Conservation (phyloP, 92 coral and sea anemone species). For the Siderastrea siderea region DNA sequence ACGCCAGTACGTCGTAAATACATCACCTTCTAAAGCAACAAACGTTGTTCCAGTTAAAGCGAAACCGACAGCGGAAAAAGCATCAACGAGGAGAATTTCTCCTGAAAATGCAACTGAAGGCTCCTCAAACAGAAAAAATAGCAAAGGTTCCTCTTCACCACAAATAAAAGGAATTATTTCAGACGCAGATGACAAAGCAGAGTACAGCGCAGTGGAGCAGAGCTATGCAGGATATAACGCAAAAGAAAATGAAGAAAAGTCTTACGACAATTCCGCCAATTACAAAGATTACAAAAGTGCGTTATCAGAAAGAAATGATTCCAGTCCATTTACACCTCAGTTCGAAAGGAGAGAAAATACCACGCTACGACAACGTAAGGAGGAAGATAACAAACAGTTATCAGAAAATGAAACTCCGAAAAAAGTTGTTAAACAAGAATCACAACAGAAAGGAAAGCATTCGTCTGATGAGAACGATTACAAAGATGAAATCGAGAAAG, state of each 20-base stretch:
- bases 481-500: conserved; percentile 67
- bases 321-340: neutral
- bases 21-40: conserved; percentile 1
- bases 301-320: neutral
- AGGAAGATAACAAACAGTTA: neutral
- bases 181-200: conserved; percentile 1
- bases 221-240: conserved; percentile 12
- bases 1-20: neutral
- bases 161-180: conserved; percentile 21
- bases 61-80: conserved; percentile 28
- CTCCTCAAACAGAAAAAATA: neutral
- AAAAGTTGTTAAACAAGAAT: neutral
- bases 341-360: neutral
- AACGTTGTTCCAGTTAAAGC: conserved; percentile 10
- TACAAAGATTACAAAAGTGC: neutral
- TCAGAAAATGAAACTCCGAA: neutral
- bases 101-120: neutral
- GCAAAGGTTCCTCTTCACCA: neutral
- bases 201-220: conserved; percentile 12
- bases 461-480: conserved; percentile 41
- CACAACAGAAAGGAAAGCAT: neutral
- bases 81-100: conserved; percentile 32
- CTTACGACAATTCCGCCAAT: conserved; percentile 2
- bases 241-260: conserved; percentile 12
- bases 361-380: neutral